phyloP scores from a whole-genome alignment of 2,888 invertebrate species.

The Napeogenes sylphis region DNA sequence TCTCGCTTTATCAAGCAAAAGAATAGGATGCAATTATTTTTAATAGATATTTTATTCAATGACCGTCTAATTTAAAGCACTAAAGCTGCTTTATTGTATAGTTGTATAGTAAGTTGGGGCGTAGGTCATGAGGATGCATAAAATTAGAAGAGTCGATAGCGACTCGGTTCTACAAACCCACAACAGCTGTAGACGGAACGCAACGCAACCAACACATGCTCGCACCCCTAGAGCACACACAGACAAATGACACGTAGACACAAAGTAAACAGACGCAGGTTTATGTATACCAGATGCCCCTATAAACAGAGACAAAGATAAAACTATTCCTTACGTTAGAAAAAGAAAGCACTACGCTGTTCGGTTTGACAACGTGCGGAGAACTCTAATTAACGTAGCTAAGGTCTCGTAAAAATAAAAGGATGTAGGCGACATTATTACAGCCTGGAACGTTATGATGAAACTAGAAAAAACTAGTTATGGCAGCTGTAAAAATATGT shows the following conservation, averaged over 20 bases:
- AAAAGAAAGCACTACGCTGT: conserved; percentile 50
- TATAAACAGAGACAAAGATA: conserved; percentile 65
- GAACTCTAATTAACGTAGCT: conserved; percentile 70
- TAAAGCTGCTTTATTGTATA: conserved; percentile 41
- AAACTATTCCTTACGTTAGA: conserved; percentile 49
- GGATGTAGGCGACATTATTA: conserved; percentile 45
- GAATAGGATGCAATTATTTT: too few relatives aligned
- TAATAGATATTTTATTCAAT: neutral
- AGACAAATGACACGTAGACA: conserved; percentile 45
- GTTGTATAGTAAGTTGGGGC: conserved; percentile 50
- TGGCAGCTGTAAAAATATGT: conserved; percentile 42
- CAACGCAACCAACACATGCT: conserved; percentile 51
- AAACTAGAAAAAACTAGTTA: conserved; percentile 33
- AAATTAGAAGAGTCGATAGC: conserved; percentile 68
- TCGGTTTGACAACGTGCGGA: conserved; percentile 65
- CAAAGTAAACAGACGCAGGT: conserved; percentile 72
- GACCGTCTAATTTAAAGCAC: conserved; percentile 47
- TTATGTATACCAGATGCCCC: conserved; percentile 77
- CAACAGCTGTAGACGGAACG: conserved; percentile 73
- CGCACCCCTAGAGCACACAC: conserved; percentile 59
- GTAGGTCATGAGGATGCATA: conserved; percentile 75
- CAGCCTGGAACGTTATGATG: conserved; percentile 32
- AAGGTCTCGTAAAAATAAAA: conserved; percentile 67
- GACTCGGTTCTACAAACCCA: conserved; percentile 59
- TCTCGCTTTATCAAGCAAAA: conserved; percentile 8